Evolutionary conservation across 2,888 invertebrate species (phyloP), one percentile per base, ranked within the genome.

Genomic region (Phyto melanocephala): DNA sequence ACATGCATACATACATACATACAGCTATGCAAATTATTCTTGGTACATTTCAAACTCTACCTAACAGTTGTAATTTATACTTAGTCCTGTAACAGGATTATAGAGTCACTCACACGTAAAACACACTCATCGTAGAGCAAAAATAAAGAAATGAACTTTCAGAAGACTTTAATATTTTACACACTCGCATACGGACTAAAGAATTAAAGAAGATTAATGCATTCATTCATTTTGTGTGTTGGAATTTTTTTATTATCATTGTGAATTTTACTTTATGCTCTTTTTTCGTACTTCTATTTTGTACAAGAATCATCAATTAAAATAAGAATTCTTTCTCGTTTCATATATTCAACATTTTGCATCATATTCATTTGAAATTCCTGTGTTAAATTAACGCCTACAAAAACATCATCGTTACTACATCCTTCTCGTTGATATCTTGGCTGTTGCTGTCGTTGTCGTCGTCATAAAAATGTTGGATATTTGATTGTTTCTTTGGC

Each of bases 271-370:
- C 15, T 62, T 52, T 28, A 28, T 6, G 22, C 45, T 72, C 37
- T 62, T 52, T 63, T 50, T 54, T 13, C 15, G 1, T 28, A 10
- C 15, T 65, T 45, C 11, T 68, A 60, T 67, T 70, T 45, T 79
- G 68, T 56, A 78, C 58, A 67, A 60, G 75, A 75, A 62, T 67
- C 71, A 79, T 79, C 75, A 82, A 82, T 79, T 82, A 79, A 82
- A 71, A 60, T 71, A 79, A 79, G 75, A 82, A 82, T 79, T 82
- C 50, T 65, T 82, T 82, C 70, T 82, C 82, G 75, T 82, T 82
- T 76, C 79, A 82, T 79, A 52, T 65, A 60, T 20, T 67, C 77
- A 63, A 79, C 71, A 65, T 67, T 75, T 71, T 75, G 75, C 75
- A 60, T 67, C 62, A 76, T 67, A 76, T 60, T 79, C 75, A 79